Percentiles rank a stretch among this genome's conserved stretches.
These are phyloP conservation scores for Quadroppia sp. DNA, from an alignment of 2,888 invertebrate species.

Conservation along the genomic window DNA sequence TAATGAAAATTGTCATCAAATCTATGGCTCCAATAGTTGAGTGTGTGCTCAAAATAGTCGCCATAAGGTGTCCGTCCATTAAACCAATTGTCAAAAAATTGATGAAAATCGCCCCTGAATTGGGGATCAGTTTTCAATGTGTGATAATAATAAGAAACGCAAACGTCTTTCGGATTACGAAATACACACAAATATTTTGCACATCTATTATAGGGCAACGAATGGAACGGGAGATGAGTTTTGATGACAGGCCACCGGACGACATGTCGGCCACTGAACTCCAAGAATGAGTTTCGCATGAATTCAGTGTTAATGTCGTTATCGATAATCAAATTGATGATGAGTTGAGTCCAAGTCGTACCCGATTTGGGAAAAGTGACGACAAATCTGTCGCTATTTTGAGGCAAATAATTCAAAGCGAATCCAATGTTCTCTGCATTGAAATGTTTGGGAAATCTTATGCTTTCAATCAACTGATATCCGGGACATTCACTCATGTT, in stretches of 20 bases:
- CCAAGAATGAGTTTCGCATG: background rate
- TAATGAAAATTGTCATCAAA: conserved; percentile 51
- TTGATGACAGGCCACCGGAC: conserved; percentile 40
- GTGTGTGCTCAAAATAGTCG: conserved; percentile 46
- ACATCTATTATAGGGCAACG: conserved; percentile 43
- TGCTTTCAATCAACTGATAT: background rate
- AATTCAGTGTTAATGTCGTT: conserved; percentile 10
- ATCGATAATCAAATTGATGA: conserved; percentile 42
- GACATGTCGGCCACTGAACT: background rate
- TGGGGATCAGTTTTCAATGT: conserved; percentile 29
- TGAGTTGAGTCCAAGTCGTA: conserved; percentile 46
- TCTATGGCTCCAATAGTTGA: conserved; percentile 45
- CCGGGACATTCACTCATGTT: too few relatives aligned
- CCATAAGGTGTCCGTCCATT: conserved; percentile 51
- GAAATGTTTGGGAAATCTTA: background rate
- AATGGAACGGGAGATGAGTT: conserved; percentile 50
- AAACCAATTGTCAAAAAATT: conserved; percentile 53
- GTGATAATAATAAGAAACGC: conserved; percentile 55
- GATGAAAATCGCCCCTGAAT: conserved; percentile 49
- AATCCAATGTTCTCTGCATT: background rate
- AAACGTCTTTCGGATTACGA: conserved; percentile 55
- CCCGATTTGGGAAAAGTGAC: conserved; percentile 46
- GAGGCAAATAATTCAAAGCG: background rate
- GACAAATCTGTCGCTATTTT: conserved; percentile 42
- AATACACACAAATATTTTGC: conserved; percentile 51